Percentiles rank a stretch among this genome's conserved stretches.
Evolutionary conservation across 1,140 invertebrate species (phyloP).

Genomic region (Achroia grisella): DNA sequence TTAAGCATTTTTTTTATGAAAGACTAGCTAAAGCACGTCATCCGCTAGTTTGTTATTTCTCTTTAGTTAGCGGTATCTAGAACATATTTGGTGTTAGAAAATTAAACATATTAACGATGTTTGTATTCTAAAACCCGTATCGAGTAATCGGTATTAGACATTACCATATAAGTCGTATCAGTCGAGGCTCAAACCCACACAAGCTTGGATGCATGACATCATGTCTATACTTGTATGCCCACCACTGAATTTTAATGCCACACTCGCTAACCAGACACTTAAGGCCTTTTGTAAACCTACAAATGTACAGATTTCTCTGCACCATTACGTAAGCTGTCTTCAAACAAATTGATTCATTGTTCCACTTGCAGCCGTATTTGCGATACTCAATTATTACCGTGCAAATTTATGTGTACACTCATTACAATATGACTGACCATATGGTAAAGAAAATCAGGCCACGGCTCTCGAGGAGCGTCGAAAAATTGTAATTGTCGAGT

Average conservation of each 20-base stretch:
- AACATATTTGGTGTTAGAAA: no score
- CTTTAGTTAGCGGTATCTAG: no score
- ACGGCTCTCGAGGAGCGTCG: slow-evolving; percentile 36
- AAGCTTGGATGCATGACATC: slow-evolving; percentile 53
- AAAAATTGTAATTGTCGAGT: slow-evolving; percentile 40
- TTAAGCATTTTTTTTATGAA: no score
- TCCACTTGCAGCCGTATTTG: not conserved
- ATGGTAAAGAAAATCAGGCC: slow-evolving; percentile 39
- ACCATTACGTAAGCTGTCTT: not conserved
- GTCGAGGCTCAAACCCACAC: slow-evolving; percentile 34
- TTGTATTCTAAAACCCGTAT: not conserved
- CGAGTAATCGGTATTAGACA: slow-evolving; percentile 40
- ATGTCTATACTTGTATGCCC: slow-evolving; percentile 24
- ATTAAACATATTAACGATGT: no score
- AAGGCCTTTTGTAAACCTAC: slow-evolving; percentile 15
- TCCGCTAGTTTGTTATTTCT: no score
- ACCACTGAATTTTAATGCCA: slow-evolving; percentile 53
- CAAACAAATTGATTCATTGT: not conserved
- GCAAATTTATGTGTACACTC: no score
- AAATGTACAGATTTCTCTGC: slow-evolving; percentile 8
- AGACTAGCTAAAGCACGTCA: no score
- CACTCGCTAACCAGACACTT: slow-evolving; percentile 15
- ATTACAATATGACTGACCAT: slow-evolving; percentile 23
- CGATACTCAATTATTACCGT: no score
- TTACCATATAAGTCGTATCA: slow-evolving; percentile 49